Conservation (phyloP, 2,797 vertebrate species). For the Silurus lanzhouensis region DNA sequence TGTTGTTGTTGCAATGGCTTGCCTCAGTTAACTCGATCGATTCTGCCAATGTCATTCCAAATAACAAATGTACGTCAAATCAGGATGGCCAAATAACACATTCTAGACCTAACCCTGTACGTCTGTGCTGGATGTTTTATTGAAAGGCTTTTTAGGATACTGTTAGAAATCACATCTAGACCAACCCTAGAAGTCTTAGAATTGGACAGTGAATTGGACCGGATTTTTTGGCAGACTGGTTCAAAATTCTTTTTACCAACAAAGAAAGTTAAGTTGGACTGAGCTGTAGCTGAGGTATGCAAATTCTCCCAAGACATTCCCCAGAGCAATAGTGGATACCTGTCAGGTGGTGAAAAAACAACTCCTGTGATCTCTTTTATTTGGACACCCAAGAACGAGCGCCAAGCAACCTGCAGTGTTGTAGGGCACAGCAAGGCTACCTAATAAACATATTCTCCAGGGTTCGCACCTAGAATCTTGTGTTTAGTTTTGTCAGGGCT, state of each 20-base stretch:
- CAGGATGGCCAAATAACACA: neutral
- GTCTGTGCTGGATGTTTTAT: too few relatives aligned
- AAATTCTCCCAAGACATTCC: neutral
- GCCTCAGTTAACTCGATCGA: neutral
- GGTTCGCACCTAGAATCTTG: neutral
- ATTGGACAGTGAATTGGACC: neutral
- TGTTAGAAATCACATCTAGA: neutral
- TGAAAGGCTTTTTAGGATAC: neutral
- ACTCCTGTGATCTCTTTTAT: neutral
- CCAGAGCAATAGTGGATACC: neutral
- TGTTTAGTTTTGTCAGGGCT: neutral
- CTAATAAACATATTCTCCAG: neutral
- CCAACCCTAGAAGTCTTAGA: neutral
- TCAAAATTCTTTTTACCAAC: neutral
- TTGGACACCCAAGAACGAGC: slow-evolving; percentile 4
- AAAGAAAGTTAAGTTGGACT: neutral
- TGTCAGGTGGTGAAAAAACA: neutral
- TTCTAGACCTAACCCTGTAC: too few relatives aligned
- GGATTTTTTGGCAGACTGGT: neutral
- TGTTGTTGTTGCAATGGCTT: neutral
- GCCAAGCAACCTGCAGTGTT: neutral
- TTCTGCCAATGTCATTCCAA: neutral
- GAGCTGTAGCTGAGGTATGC: neutral
- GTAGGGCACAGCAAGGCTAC: neutral
- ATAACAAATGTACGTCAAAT: neutral